Base-by-base conservation (phyloP, 2,888 invertebrate species). In the Thereva nobilitata region DNA sequence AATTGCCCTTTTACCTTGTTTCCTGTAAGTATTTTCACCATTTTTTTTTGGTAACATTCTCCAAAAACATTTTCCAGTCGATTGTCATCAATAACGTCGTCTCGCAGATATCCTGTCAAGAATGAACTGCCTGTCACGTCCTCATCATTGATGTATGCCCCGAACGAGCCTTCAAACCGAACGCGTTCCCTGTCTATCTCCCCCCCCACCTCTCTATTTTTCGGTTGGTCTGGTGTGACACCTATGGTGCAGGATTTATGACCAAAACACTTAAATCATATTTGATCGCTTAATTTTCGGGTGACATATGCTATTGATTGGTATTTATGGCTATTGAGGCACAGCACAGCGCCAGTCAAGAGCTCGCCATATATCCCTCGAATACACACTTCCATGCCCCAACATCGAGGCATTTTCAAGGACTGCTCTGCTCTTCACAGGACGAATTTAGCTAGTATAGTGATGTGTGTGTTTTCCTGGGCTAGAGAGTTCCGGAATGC, bases 281-380 rank as follows among this genome's bases (percentile, higher is more conserved):
- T 72, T 72, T 73, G 72, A 72, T 72, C 71, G 68, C 70, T 72
- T 72, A 71, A 73, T 72, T 73, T 72, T 71, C 69, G 68, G 54
- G 67, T 66, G 67, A 67, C 69, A 69, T 66, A 67, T 69, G 69
- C 63, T 69, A 66, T 69, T 69, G 69, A 69, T 69, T 67, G 67
- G 67, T 69, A 69, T 69, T 69, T 69, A 69, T 69, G 63, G 69
- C 52, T 38, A 38, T 47, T 12, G 64, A 42, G 50, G 35, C 50
- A 34, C 34, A 23, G 35, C 23, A 50, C 50, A 50, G 61, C 41
- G 37, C 23, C 23, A 23, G 23, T 23, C 23, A 23, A 23, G 23
- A 2, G 23, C 23, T 23, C 23, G 23, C 23, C 23, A 23, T 23
- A 23, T 23, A 23, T 23, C 23, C 23, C 23, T 2, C 23, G 23